Percentiles rank a stretch among this genome's conserved stretches.
phyloP scores from a whole-genome alignment of 1,140 invertebrate genomes.

The Aphis gossypii region DNA sequence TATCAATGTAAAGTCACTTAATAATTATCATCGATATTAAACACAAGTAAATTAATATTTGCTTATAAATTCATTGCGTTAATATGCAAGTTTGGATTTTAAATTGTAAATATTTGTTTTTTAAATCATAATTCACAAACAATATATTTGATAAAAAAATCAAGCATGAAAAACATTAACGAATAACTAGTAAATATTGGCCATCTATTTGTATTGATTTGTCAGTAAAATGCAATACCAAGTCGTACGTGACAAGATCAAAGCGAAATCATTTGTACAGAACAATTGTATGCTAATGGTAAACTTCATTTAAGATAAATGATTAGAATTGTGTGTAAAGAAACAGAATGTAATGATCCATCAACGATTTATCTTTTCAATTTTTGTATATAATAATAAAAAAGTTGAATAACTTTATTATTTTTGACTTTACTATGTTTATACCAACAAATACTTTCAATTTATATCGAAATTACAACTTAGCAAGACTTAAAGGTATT shows the following conservation, averaged over 20 bases:
- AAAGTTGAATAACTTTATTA: not conserved
- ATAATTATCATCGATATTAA: not conserved
- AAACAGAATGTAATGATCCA: not conserved
- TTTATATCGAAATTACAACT: not conserved
- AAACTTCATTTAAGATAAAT: conserved; percentile 33
- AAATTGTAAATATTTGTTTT: not conserved
- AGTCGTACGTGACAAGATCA: conserved; percentile 28
- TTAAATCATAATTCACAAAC: not conserved
- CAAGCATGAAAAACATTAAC: not conserved
- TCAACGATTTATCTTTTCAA: not conserved
- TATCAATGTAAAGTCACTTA: not conserved
- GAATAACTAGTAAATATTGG: conserved; percentile 10
- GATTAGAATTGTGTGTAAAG: not conserved
- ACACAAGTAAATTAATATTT: not conserved
- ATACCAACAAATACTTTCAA: not conserved
- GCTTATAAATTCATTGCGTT: not conserved
- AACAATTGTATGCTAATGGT: not conserved
- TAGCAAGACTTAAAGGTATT: not conserved
- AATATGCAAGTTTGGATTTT: not conserved
- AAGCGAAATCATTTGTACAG: not conserved
- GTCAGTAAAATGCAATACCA: not conserved
- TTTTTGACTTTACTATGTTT: not conserved
- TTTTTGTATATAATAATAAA: not conserved
- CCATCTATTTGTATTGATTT: not conserved
- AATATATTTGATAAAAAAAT: not conserved